These are phyloP conservation scores for Argynnis bischoffii DNA, from an alignment of 2,888 invertebrate genomes.

Conservation along the genomic window DNA sequence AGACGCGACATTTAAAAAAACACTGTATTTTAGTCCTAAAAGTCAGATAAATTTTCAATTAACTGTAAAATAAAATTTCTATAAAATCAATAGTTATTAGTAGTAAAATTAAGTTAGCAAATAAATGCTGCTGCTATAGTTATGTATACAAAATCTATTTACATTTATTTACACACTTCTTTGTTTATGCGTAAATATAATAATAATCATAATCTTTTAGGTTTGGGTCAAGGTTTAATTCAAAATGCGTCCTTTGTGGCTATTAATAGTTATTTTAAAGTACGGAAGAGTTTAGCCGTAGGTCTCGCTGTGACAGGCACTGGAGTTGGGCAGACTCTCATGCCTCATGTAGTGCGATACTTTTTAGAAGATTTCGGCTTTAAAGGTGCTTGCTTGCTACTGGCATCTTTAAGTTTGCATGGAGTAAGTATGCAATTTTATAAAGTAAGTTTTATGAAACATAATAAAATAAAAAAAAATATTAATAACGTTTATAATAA, in stretches of 20 bases:
- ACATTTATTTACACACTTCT: not conserved
- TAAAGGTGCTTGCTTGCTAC: slow-evolving; percentile 83
- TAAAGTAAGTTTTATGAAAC: no score
- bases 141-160: not conserved
- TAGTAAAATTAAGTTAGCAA: no score
- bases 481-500: no score
- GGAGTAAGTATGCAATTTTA: slow-evolving; percentile 76
- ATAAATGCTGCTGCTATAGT: no score
- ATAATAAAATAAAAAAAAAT: no score
- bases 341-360: slow-evolving; percentile 87
- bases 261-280: slow-evolving; percentile 87
- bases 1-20: no score
- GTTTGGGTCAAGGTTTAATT: slow-evolving; percentile 86
- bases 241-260: slow-evolving; percentile 88
- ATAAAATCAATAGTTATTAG: no score
- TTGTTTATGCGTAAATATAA: not conserved
- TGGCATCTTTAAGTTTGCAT: slow-evolving; percentile 84
- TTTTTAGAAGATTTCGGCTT: slow-evolving; percentile 85
- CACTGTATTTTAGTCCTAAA: no score
- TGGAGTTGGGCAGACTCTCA: slow-evolving; percentile 87
- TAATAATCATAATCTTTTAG: slow-evolving; percentile 60
- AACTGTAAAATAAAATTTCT: not conserved
- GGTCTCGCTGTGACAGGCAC: slow-evolving; percentile 89
- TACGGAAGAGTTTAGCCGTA: slow-evolving; percentile 87
- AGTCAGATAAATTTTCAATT: not conserved